Conservation (phyloP, 1,140 invertebrate genomes). For the Hycleus cichorii region DNA sequence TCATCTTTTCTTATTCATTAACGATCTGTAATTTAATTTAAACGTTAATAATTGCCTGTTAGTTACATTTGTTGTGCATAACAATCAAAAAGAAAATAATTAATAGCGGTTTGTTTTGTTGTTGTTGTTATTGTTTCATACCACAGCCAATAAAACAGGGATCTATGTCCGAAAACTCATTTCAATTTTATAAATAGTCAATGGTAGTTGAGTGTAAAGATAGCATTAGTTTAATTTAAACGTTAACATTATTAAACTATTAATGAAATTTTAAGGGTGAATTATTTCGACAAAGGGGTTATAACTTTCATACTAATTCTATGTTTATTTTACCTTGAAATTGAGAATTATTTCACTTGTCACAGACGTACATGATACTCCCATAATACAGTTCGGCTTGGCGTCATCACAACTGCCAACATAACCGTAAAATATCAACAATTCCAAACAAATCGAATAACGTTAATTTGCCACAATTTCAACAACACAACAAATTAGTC, state of each 20-base stretch:
- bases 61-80: background rate
- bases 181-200: slow-evolving; percentile 6
- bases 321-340: slow-evolving; percentile 27
- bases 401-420: slow-evolving; percentile 38
- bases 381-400: slow-evolving; percentile 34
- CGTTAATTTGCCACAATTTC: too few relatives aligned
- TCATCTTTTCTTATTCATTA: slow-evolving; percentile 43
- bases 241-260: background rate
- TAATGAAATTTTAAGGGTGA: background rate
- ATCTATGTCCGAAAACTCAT: slow-evolving; percentile 1
- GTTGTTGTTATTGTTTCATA: background rate
- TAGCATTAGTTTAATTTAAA: slow-evolving; percentile 6
- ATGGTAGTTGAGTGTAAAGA: slow-evolving; percentile 1
- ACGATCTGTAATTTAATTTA: background rate
- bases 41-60: background rate
- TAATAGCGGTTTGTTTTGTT: background rate
- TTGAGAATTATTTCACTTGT: slow-evolving; percentile 37
- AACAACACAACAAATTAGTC: too few relatives aligned
- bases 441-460: too few relatives aligned
- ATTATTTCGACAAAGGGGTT: background rate
- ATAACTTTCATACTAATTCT: slow-evolving; percentile 3
- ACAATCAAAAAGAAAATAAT: background rate
- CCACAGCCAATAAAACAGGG: slow-evolving; percentile 3
- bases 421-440: slow-evolving; percentile 7
- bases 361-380: slow-evolving; percentile 38